phyloP scores from a whole-genome alignment of 2,797 vertebrate genomes.

The Manis crassicaudata region DNA sequence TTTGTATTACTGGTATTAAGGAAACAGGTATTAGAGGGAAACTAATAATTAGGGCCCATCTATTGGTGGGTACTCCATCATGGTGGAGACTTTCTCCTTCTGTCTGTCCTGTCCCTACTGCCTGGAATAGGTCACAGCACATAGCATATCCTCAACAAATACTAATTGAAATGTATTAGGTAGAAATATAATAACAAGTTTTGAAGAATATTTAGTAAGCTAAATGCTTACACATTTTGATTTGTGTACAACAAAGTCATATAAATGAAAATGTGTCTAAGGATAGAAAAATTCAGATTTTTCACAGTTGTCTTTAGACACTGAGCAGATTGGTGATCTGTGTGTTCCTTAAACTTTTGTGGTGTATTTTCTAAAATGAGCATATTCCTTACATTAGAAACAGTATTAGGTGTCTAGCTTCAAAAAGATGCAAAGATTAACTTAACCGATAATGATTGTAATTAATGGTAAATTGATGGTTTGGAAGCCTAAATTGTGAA shows the following conservation, averaged over 20 bases:
- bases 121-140: neutral
- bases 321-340: neutral
- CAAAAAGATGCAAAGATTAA: neutral
- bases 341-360: neutral
- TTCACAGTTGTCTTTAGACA: neutral
- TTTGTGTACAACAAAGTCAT: neutral
- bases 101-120: neutral
- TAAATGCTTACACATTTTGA: neutral
- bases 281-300: neutral
- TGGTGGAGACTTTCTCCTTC: neutral
- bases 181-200: neutral
- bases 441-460: neutral
- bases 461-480: neutral
- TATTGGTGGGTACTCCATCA: neutral
- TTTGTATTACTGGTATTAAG: neutral
- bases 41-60: neutral
- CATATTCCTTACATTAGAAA: constrained; percentile 3
- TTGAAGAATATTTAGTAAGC: neutral
- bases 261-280: neutral
- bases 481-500: neutral
- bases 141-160: neutral
- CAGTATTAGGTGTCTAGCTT: neutral
- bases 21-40: neutral
- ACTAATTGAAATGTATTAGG: neutral
- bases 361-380: neutral